Evolutionary conservation across 2,113 vertebrate genomes (phyloP), one percentile per base, ranked within the genome.

Genomic region (Rhinopomastus cyanomelas): DNA sequence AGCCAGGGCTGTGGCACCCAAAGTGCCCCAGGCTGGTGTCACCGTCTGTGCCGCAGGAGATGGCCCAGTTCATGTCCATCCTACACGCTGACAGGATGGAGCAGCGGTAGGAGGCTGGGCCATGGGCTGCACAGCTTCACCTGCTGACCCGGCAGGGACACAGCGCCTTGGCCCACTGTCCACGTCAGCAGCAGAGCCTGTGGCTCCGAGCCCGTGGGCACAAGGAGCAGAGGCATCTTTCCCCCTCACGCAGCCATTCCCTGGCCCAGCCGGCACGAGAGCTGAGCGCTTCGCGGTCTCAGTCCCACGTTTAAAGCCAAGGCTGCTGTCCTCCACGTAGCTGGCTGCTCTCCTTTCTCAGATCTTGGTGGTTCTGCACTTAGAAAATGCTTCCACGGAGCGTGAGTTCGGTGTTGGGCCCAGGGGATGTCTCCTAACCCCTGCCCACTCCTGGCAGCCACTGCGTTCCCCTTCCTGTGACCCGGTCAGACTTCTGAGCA

Each of bases 401-500:
- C 29, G 26, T 27, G 49, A 74, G 65, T 19, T 68, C 30, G 68
- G 30, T 57, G 32, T 57, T 25, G 68, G 46, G 30, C 79, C 71
- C 86, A 46, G 36, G 80, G 88, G 68, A 83, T 49, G 80, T 85
- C 91, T 93, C 79, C 66, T 48, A 81, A 90, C 49, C 36, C 22
- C 64, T 75, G 81, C 85, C 83, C 76, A 91, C 83, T 91, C 53
- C 74, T 84, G 91, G 73, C 81, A 93, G 79, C 78, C 60, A 29
- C 69, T 32, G 46, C 73, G 34, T 83, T 93, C 91, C 81, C 69
- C 89, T 87, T 87, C 81, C 85, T 89, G 77, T 67, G 81, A 84
- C 73, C 72, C 61, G 79, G 66, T 56, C 89, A 89, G 89, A 16
- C 75, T 74, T 51, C 34, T 18, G 82, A 73, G 74, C 73, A 60